These are phyloP conservation scores for Sebastes kiyomatsui DNA, from an alignment of 2,797 vertebrate species.

Conservation along the genomic window DNA sequence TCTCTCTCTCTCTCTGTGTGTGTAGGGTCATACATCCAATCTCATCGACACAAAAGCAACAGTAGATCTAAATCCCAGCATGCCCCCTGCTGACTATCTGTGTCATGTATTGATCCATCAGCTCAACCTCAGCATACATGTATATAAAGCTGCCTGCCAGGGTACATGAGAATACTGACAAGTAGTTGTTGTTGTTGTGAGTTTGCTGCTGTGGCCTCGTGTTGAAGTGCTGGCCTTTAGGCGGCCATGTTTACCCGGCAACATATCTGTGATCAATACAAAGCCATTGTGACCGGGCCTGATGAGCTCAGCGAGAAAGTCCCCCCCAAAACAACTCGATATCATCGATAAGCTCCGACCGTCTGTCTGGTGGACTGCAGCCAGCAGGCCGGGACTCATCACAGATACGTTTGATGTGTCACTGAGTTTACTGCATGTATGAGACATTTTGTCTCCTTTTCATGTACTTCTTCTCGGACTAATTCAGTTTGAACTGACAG, in stretches of 20 bases:
- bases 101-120: constrained; percentile 3
- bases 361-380: constrained; percentile 23
- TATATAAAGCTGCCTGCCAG: background rate
- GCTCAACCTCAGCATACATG: background rate
- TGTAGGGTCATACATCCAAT: background rate
- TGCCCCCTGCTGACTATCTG: background rate
- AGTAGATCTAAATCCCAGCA: background rate
- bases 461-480: background rate
- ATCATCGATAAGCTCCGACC: constrained; percentile 28
- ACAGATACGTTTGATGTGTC: background rate
- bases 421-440: background rate
- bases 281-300: constrained; percentile 25
- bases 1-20: background rate
- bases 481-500: background rate
- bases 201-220: background rate
- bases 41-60: background rate
- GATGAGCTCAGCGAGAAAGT: constrained; percentile 17
- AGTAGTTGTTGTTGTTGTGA: background rate
- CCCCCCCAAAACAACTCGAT: constrained; percentile 51
- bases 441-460: background rate
- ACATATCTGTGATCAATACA: constrained; percentile 43
- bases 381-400: background rate
- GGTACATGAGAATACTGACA: background rate
- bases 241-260: constrained; percentile 13
- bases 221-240: background rate